Evolutionary conservation across 1,140 invertebrate species (phyloP).

Genomic region (Diprion similis): DNA sequence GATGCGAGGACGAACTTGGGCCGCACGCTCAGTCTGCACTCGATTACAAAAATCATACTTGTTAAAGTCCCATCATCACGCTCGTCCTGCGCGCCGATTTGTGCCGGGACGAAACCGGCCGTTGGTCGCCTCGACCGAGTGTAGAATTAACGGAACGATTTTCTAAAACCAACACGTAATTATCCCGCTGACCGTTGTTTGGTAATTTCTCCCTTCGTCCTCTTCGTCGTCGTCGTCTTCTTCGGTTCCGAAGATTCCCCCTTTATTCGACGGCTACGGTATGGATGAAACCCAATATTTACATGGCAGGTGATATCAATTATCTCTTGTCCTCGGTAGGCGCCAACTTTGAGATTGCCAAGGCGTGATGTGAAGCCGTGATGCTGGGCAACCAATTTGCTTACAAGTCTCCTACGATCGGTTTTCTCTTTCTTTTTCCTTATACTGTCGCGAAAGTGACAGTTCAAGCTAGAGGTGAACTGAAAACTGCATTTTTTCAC

Average conservation of each 20-base stretch:
- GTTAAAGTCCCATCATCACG: not conserved
- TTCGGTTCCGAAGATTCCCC: conserved; percentile 18
- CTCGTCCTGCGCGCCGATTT: not conserved
- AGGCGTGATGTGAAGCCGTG: conserved; percentile 16
- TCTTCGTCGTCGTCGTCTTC: conserved; percentile 5
- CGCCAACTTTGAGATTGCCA: conserved; percentile 14
- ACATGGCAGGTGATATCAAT: conserved; percentile 62
- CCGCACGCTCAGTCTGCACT: no score
- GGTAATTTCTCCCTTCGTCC: conserved; percentile 38
- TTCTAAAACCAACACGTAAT: conserved; percentile 64
- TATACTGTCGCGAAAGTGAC: not conserved
- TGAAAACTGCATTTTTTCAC: not conserved
- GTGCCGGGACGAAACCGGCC: not conserved
- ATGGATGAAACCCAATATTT: conserved; percentile 53
- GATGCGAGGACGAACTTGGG: no score
- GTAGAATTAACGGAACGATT: conserved; percentile 55
- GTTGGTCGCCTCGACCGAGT: conserved; percentile 19
- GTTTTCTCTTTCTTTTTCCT: not conserved
- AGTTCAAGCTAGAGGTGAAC: not conserved
- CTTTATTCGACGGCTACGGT: conserved; percentile 19
- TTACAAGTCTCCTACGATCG: conserved; percentile 38
- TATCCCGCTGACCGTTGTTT: conserved; percentile 57
- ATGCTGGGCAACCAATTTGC: conserved; percentile 43
- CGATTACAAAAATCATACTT: not conserved
- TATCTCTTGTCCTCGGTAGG: conserved; percentile 34